Conservation (phyloP, 2,888 invertebrate genomes). For the Drosophila mimica region DNA sequence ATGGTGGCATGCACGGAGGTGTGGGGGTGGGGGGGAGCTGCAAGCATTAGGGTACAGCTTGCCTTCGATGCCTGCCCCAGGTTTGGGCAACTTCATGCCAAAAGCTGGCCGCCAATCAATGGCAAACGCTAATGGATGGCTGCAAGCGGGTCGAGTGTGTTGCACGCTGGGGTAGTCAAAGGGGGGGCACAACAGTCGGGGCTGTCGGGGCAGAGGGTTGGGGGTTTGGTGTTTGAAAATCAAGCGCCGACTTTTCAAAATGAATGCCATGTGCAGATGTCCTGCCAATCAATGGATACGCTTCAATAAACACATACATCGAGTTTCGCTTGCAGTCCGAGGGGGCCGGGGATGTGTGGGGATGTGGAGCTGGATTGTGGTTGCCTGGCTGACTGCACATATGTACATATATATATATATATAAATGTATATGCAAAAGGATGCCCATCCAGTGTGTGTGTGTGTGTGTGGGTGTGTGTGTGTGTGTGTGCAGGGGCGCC, state of each 20-base stretch:
- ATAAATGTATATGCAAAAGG: constrained; percentile 50
- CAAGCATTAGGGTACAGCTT: background rate
- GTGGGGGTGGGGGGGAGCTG: background rate
- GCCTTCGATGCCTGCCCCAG: background rate
- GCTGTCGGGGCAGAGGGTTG: background rate
- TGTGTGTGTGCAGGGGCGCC: constrained; percentile 28
- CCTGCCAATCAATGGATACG: constrained; percentile 84
- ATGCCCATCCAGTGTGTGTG: constrained; percentile 27
- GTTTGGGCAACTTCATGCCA: constrained; percentile 25
- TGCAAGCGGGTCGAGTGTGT: background rate
- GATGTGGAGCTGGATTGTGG: constrained; percentile 36
- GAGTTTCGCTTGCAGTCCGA: constrained; percentile 53
- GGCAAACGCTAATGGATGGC: constrained; percentile 37
- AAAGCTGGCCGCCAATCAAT: constrained; percentile 63
- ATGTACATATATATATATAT: constrained; percentile 9
- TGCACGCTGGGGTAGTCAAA: background rate
- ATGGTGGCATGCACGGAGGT: background rate
- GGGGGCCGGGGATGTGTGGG: background rate
- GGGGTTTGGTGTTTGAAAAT: constrained; percentile 11
- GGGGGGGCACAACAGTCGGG: constrained; percentile 1
- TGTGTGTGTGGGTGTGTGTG: background rate
- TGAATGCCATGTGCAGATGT: constrained; percentile 84
- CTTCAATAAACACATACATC: constrained; percentile 81
- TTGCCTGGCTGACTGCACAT: constrained; percentile 56
- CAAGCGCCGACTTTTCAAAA: constrained; percentile 70